Evolutionary conservation across 1,140 invertebrate species (phyloP), one percentile per base, ranked within the genome.

Genomic region (Tetramorium simillimum): DNA sequence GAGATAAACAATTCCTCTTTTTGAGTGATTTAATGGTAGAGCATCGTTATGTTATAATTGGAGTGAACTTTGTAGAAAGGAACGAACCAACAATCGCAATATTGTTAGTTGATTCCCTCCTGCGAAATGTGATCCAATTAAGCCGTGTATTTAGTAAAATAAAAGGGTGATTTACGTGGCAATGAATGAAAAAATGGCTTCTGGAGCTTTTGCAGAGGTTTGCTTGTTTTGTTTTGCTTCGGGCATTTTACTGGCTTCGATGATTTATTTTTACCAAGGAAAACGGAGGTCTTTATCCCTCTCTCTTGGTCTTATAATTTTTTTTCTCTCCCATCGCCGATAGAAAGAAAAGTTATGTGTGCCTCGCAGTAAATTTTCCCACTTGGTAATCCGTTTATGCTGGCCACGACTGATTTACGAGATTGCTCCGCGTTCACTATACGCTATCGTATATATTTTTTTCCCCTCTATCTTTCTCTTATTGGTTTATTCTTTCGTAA

Each of bases 331-430:
- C 53, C 51, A 37, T 80, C 87, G 33, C 43, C 81, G 73, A 89
- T 89, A 77, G 84, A 72, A 86, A 88, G 86, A 86, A 88, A 88
- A 88, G 86, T 85, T 85, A 86, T 67, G 70, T 73, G 72, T 63
- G 81, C 62, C 58, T 86, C 69, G 73, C 85, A 86, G 86, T 88
- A 88, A 86, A 88, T 88, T 88, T 65, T 86, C 67, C 62, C 53
- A 73, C 60, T 84, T 78, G 72, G 84, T 88, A 88, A 88, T 88
- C 84, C 84, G 82, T 88, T 88, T 88, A 88, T 86, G 73, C 84
- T 72, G 73, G 84, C 63, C 76, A 51, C 86, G 86, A 67, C 67
- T 87, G 86, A 87, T 87, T 87, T 87, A 87, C 76, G 82, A 72
- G 67, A 87, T 87, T 75, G 86, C 65, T 65, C 69, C 33, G 80